Conservation (phyloP, 2,888 invertebrate genomes). For the Plebejus melissa region DNA sequence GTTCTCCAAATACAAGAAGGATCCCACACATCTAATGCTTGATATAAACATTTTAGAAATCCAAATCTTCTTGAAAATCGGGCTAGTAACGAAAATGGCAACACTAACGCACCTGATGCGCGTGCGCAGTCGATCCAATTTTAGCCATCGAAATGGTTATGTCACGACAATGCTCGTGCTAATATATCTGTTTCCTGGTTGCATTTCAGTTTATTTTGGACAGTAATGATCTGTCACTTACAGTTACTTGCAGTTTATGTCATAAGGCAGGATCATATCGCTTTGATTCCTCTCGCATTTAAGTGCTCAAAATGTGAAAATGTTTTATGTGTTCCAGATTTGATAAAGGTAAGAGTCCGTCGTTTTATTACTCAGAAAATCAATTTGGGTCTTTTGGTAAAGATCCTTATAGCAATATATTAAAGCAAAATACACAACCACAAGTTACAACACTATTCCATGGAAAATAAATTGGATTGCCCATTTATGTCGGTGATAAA, state of each 20-base stretch:
- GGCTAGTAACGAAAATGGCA: conserved; percentile 53
- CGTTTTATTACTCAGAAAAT: neutral
- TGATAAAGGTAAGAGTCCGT: neutral
- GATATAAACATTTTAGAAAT: neutral
- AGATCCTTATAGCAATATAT: neutral
- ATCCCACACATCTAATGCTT: no score
- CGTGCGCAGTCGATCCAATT: conserved; percentile 61
- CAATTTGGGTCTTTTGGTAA: neutral
- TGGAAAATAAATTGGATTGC: neutral
- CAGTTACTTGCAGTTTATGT: conserved; percentile 20
- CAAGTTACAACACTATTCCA: neutral
- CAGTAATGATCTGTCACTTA: conserved; percentile 27
- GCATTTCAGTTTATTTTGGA: conserved; percentile 31
- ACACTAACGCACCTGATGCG: conserved; percentile 68
- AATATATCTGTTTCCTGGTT: conserved; percentile 38
- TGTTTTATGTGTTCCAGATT: neutral
- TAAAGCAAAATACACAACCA: neutral
- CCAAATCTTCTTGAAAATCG: conserved; percentile 41
- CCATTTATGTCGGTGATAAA: neutral
- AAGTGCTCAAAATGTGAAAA: conserved; percentile 3
- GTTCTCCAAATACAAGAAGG: no score
- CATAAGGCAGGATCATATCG: neutral
- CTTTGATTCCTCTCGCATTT: conserved; percentile 8
- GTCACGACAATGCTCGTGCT: conserved; percentile 48
- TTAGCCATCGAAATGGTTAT: conserved; percentile 59